Evolutionary conservation across 2,113 vertebrate genomes (phyloP), one percentile per base, ranked within the genome.

Genomic region (Lagopus leucura): DNA sequence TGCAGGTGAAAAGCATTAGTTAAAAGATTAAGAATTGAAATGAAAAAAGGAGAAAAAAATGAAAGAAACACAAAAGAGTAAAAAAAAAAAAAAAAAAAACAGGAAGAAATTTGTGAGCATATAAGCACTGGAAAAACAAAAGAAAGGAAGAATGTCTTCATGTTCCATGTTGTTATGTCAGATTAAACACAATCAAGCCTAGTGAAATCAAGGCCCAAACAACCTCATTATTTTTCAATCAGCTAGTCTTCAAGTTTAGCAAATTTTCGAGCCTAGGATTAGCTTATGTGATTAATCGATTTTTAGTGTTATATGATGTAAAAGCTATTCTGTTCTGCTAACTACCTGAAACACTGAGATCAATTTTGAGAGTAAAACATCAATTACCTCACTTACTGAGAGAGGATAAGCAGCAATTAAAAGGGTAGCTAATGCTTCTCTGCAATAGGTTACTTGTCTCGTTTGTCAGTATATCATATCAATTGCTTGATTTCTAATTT

Each of bases 291-390:
- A 58, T 45, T 20, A 77, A 96, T 85, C 0, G 13, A 93, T 94
- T 92, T 96, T 82, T 42, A 55, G 71, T 43, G 42, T 74, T 93
- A 27, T 30, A 47, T 74, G 67, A 92, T 64, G 72, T 86, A 88
- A 81, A 89, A 94, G 89, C 67, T 61, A 67, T 95, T 89, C 63
- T 16, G 75, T 70, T 17, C 83, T 93, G 89, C 89, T 91, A 96
- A 89, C 91, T 88, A 87, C 89, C 60, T 89, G 85, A 80, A 96
- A 91, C 78, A 63, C 40, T 0, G 7, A 70, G 81, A 95, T 94
- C 94, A 92, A 94, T 95, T 95, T 5, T 58, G 79, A 82, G 89
- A 93, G 84, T 87, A 85, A 93, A 96, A 91, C 85, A 90, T 96
- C 91, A 92, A 94, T 96, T 92, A 96, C 75, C 64, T 89, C 91